These are phyloP conservation scores for Paracentrotus lividus DNA, from an alignment of 53 echinoderm and acorn worm genomes.

Conservation along the genomic window DNA sequence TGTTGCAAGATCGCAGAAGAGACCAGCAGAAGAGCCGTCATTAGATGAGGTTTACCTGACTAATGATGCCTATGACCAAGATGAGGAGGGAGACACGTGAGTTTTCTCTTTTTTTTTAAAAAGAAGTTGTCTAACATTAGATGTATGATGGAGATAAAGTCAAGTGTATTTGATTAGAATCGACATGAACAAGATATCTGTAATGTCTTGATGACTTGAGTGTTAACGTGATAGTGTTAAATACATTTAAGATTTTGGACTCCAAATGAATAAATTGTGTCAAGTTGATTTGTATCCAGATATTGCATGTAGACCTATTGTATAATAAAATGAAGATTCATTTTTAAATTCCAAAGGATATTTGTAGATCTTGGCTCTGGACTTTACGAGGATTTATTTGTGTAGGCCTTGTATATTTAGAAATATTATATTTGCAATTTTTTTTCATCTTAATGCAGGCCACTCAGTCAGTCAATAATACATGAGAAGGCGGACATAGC, in stretches of 20 bases:
- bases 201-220: too few relatives aligned
- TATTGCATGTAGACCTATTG: too few relatives aligned
- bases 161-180: too few relatives aligned
- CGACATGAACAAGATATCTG: too few relatives aligned
- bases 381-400: background rate
- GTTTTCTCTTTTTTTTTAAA: constrained; percentile 2
- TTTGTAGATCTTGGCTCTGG: too few relatives aligned
- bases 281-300: too few relatives aligned
- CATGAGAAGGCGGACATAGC: constrained; percentile 76
- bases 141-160: background rate
- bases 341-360: too few relatives aligned
- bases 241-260: too few relatives aligned
- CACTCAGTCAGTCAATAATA: constrained; percentile 90
- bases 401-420: background rate
- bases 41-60: constrained; percentile 59
- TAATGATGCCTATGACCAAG: constrained; percentile 83
- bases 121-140: background rate
- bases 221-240: too few relatives aligned
- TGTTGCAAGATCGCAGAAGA: constrained; percentile 40
- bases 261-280: too few relatives aligned
- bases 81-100: constrained; percentile 91
- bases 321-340: too few relatives aligned
- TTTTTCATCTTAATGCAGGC: constrained; percentile 63
- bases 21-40: constrained; percentile 17
- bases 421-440: background rate